phyloP scores from a whole-genome alignment of 2,888 invertebrate species.

The Phortica okadai region DNA sequence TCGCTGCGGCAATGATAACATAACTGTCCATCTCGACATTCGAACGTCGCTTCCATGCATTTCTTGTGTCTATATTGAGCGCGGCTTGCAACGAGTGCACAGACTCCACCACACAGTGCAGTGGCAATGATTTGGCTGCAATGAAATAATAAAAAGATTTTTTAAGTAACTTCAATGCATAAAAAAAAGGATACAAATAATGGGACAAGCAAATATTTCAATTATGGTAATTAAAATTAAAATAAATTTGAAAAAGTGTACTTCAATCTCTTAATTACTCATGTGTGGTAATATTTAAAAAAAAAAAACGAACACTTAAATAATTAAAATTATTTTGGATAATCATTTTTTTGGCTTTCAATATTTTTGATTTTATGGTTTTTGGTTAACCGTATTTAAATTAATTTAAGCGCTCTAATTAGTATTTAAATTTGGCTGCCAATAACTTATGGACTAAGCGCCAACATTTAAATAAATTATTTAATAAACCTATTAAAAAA shows the following conservation, averaged over 20 bases:
- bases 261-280: not conserved
- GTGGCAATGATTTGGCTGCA: constrained; percentile 89
- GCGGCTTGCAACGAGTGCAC: constrained; percentile 83
- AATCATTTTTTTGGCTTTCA: not conserved
- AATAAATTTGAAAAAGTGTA: not conserved
- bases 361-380: not conserved
- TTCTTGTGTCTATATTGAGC: constrained; percentile 78
- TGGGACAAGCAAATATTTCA: not conserved
- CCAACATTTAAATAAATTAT: constrained; percentile 14
- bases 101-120: constrained; percentile 96
- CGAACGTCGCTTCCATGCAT: constrained; percentile 82
- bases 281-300: not conserved
- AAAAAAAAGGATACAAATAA: not conserved
- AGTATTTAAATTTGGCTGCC: not conserved
- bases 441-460: not conserved
- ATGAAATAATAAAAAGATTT: constrained; percentile 36
- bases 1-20: constrained; percentile 94
- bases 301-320: not conserved
- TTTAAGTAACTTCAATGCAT: not conserved
- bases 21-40: constrained; percentile 95
- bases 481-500: constrained; percentile 11
- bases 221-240: not conserved
- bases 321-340: not conserved
- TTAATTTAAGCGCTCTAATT: constrained; percentile 8
- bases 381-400: constrained; percentile 3